These are phyloP conservation scores for Chrysopilus asiliformis DNA, from an alignment of 2,888 invertebrate genomes.

Conservation along the genomic window DNA sequence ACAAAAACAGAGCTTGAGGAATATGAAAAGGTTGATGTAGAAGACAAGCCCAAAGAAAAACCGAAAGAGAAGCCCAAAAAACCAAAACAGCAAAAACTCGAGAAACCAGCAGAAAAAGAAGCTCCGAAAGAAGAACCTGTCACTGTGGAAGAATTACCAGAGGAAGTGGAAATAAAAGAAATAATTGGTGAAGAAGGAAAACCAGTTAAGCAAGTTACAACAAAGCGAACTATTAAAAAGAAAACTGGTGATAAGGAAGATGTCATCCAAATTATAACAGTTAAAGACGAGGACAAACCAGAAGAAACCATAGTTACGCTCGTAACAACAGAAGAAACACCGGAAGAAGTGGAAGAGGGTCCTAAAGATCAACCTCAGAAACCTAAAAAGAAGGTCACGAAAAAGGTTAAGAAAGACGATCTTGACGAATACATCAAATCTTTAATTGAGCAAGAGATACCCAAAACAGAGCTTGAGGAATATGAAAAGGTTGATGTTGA, in stretches of 20 bases:
- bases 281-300: conserved; percentile 29
- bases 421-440: conserved; percentile 31
- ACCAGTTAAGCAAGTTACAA: conserved; percentile 21
- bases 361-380: conserved; percentile 26
- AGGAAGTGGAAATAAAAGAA: conserved; percentile 15
- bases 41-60: too few species aligned
- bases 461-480: conserved; percentile 36
- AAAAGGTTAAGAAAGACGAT: conserved; percentile 23
- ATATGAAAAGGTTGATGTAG: too few species aligned
- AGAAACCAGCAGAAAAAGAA: neutral
- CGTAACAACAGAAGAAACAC: conserved; percentile 22
- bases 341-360: conserved; percentile 21
- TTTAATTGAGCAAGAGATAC: conserved; percentile 31
- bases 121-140: conserved; percentile 12
- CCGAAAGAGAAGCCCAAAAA: too few species aligned
- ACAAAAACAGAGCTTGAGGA: too few species aligned
- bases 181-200: conserved; percentile 19
- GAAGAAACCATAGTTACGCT: conserved; percentile 10
- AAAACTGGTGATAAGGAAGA: conserved; percentile 26
- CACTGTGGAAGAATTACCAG: conserved; percentile 18
- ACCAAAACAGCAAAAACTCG: too few species aligned
- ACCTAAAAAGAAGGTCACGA: conserved; percentile 23
- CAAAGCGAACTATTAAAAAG: conserved; percentile 21
- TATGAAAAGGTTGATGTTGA: conserved; percentile 34
- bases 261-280: conserved; percentile 33